A percentile compares a stretch with the other conserved stretches of the same genome.
phyloP scores from a whole-genome alignment of 2,113 vertebrate genomes.

The Aplodontia rufa region DNA sequence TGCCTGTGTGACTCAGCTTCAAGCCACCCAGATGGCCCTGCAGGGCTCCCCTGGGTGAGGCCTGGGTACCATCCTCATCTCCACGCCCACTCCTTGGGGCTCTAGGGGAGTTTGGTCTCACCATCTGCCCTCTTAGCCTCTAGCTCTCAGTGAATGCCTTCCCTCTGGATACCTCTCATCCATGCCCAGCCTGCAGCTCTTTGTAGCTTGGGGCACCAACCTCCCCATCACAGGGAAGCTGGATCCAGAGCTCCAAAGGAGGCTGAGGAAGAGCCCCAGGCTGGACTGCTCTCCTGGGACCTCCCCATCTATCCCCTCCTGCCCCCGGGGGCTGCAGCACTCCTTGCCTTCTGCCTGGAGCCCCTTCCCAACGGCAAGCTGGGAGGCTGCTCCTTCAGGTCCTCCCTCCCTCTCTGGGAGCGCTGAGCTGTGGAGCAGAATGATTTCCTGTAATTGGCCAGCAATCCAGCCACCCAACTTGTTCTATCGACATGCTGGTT shows the following conservation, averaged over 20 bases:
- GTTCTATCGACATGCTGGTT: slow-evolving; percentile 82
- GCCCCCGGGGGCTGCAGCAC: neutral
- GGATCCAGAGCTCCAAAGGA: neutral
- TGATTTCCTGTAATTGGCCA: slow-evolving; percentile 82
- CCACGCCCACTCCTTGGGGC: neutral
- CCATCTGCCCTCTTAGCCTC: no score
- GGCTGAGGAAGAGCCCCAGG: neutral
- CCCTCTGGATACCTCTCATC: neutral
- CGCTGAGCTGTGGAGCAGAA: slow-evolving; percentile 77
- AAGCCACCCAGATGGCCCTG: neutral
- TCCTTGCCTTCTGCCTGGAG: neutral
- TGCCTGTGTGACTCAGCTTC: neutral
- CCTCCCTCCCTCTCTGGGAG: neutral
- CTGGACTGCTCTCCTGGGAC: neutral
- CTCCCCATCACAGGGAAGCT: neutral
- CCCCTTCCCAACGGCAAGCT: neutral
- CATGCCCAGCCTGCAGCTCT: neutral
- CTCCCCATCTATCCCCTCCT: neutral
- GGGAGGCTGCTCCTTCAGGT: neutral
- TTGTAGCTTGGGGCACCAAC: neutral
- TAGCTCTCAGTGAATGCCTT: neutral
- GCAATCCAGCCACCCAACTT: slow-evolving; percentile 69
- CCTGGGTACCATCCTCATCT: neutral
- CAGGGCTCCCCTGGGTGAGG: neutral
- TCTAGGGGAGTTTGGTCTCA: neutral